A percentile compares a stretch with the other conserved stretches of the same genome.
Evolutionary conservation across 1,140 invertebrate species (phyloP).

Genomic region (Drosophila chauvacae): DNA sequence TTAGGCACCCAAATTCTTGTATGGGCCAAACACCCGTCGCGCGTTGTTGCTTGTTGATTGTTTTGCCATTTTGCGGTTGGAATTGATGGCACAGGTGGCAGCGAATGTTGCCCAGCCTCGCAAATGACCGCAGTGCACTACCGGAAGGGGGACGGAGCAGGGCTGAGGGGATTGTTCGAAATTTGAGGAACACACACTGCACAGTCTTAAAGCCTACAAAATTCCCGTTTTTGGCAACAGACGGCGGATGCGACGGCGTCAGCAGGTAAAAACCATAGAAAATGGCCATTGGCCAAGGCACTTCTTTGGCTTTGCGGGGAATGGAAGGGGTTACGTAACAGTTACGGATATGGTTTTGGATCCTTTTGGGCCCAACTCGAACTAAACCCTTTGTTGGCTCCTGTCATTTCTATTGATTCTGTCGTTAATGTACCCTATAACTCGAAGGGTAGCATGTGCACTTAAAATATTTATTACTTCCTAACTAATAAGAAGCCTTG

Average conservation of each 20-base stretch:
- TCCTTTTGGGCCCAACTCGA: neutral
- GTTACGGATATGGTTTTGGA: constrained; percentile 9
- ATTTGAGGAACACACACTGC: constrained; percentile 4
- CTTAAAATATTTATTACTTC: too few relatives aligned
- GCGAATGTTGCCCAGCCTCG: constrained; percentile 18
- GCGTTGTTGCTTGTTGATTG: constrained; percentile 75
- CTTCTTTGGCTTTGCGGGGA: constrained; percentile 43
- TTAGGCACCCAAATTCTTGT: constrained; percentile 34
- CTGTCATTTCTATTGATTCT: constrained; percentile 33
- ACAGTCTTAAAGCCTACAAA: constrained; percentile 42
- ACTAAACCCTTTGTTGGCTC: constrained; percentile 19
- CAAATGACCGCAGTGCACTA: constrained; percentile 34
- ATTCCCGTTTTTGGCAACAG: constrained; percentile 28
- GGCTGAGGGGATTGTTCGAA: neutral
- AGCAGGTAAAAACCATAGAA: constrained; percentile 30
- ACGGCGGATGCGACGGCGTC: neutral
- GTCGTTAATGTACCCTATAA: constrained; percentile 8
- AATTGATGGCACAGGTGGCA: constrained; percentile 54
- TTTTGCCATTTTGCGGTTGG: constrained; percentile 78
- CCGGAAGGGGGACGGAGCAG: neutral
- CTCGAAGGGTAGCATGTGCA: too few relatives aligned
- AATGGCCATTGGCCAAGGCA: constrained; percentile 40
- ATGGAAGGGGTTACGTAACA: neutral
- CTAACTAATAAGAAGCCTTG: too few relatives aligned
- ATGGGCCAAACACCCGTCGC: constrained; percentile 53